Evolutionary conservation across 2,797 vertebrate species (phyloP).

Genomic region (Megalops cyprinoides): DNA sequence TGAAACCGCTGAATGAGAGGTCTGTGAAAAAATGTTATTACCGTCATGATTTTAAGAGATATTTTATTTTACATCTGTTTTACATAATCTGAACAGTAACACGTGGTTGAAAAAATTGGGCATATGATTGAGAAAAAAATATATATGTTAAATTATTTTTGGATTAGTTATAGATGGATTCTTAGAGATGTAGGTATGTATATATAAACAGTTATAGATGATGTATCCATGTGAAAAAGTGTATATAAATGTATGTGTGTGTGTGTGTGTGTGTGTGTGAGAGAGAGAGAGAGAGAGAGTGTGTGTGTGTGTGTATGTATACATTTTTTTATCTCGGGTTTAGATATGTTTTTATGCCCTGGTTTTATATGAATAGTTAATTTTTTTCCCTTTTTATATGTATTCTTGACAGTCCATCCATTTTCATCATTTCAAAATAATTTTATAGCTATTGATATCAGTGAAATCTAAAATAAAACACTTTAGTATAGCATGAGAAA

Average conservation of each 20-base stretch:
- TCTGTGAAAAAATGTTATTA: neutral
- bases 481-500: neutral
- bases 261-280: no score
- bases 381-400: neutral
- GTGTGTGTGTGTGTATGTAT: no score
- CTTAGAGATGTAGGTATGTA: no score
- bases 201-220: no score
- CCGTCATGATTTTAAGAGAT: neutral
- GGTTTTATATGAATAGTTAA: no score
- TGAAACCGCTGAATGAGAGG: neutral
- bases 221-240: no score
- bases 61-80: neutral
- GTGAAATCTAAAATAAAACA: neutral
- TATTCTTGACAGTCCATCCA: no score
- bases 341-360: neutral
- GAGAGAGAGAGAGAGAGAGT: no score
- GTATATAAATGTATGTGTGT: no score
- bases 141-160: constrained; percentile 56
- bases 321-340: neutral
- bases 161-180: constrained; percentile 54
- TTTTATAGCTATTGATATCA: neutral
- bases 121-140: constrained; percentile 57
- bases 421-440: no score
- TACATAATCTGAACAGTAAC: neutral
- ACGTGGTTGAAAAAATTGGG: neutral